Percentiles rank a stretch among this genome's conserved stretches.
Evolutionary conservation across 2,888 invertebrate species (phyloP).

Genomic region (Terebella lapidaria): DNA sequence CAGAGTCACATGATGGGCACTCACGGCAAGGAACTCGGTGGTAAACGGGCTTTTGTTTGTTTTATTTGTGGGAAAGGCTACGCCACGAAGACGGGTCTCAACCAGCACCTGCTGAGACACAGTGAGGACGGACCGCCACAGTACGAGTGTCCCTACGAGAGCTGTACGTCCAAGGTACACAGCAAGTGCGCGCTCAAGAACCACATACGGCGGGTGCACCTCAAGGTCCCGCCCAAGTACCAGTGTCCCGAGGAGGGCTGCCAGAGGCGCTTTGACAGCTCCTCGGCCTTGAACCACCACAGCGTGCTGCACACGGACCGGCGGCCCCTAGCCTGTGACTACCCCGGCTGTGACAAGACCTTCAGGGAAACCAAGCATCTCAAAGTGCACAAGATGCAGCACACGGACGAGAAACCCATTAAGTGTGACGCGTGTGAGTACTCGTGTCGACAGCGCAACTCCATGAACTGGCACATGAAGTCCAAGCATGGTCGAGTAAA

Average conservation of each 20-base stretch:
- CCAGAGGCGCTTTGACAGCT: constrained; percentile 5
- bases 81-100: constrained; percentile 13
- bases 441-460: constrained; percentile 28
- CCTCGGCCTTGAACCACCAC: constrained; percentile 4
- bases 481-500: constrained; percentile 26
- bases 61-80: constrained; percentile 20
- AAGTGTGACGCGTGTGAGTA: constrained; percentile 26
- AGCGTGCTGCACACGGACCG: constrained; percentile 6
- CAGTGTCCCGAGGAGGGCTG: constrained; percentile 9
- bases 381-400: constrained; percentile 27
- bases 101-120: constrained; percentile 21
- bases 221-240: not conserved
- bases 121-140: constrained; percentile 15
- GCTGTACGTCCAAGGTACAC: constrained; percentile 10
- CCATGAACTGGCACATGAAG: constrained; percentile 34
- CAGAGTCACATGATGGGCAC: constrained; percentile 17
- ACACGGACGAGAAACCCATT: constrained; percentile 27
- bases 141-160: constrained; percentile 15
- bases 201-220: constrained; percentile 19
- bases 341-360: constrained; percentile 23
- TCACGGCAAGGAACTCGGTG: constrained; percentile 18
- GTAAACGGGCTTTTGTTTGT: constrained; percentile 17
- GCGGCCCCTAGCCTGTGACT: constrained; percentile 21
- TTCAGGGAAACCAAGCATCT: constrained; percentile 29
- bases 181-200: constrained; percentile 13